phyloP scores from a whole-genome alignment of 2,113 vertebrate genomes.

The Hylia prasina region DNA sequence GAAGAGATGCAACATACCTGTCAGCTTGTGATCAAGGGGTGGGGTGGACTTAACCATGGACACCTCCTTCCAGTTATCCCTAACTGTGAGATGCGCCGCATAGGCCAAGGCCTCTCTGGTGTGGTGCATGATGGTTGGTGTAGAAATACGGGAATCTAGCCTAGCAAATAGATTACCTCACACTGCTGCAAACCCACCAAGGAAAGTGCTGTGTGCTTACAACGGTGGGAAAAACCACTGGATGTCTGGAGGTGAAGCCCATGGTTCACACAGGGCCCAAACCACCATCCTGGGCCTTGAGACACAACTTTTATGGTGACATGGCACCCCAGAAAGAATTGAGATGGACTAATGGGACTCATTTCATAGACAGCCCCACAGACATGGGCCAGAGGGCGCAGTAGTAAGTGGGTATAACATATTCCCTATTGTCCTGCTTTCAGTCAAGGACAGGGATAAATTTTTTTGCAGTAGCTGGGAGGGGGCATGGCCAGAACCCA shows the following conservation, averaged over 20 bases:
- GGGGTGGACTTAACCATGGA: background rate
- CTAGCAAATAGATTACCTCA: too few relatives aligned
- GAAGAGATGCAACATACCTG: background rate
- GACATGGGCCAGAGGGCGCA: background rate
- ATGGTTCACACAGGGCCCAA: background rate
- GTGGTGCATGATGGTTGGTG: too few relatives aligned
- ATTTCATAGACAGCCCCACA: background rate
- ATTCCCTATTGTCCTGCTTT: background rate
- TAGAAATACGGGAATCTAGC: too few relatives aligned
- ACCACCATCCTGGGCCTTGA: background rate
- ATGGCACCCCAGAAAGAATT: background rate
- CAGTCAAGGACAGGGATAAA: background rate
- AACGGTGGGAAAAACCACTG: background rate
- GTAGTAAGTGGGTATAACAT: background rate
- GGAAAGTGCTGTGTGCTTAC: rapidly evolving
- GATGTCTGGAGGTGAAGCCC: background rate
- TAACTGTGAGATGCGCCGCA: too few relatives aligned
- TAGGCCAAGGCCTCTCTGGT: background rate
- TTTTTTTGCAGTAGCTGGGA: background rate
- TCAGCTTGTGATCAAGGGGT: background rate
- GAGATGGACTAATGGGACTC: background rate
- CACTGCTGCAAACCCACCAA: background rate
- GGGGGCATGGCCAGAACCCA: background rate
- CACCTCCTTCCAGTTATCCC: too few relatives aligned
- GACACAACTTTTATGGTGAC: background rate